A percentile compares a stretch with the other conserved stretches of the same genome.
Conservation (phyloP, 2,888 invertebrate species). For the Iselma pallidipennis region DNA sequence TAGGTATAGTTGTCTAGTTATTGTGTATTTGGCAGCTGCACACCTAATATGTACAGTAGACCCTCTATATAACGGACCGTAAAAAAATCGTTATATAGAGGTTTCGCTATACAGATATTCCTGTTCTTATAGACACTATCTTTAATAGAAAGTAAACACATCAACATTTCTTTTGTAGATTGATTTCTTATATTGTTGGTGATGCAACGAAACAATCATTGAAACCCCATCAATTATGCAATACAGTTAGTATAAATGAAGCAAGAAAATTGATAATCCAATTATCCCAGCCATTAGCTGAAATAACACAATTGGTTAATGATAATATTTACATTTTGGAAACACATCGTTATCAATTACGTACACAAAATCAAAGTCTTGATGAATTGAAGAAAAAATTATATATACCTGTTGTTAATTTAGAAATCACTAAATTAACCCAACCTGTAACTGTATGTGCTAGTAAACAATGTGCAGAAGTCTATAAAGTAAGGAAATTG, state of each 20-base stretch:
- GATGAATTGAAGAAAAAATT: constrained; percentile 41
- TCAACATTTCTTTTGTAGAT: constrained; percentile 33
- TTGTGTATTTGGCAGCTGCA: too few species aligned
- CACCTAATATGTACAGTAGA: too few species aligned
- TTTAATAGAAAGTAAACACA: too few species aligned
- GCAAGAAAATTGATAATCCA: constrained; percentile 46
- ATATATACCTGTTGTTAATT: constrained; percentile 43
- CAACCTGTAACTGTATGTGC: constrained; percentile 48
- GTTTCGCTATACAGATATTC: too few species aligned
- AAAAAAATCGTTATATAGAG: too few species aligned
- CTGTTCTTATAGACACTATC: too few species aligned
- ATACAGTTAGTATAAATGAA: constrained; percentile 48
- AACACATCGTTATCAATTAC: constrained; percentile 35
- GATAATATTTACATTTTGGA: constrained; percentile 45
- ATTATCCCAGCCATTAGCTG: constrained; percentile 47
- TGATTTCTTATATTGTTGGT: constrained; percentile 43
- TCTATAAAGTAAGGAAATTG: constrained; percentile 27
- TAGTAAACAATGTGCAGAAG: constrained; percentile 37
- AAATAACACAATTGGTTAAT: constrained; percentile 46
- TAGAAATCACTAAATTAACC: constrained; percentile 37
- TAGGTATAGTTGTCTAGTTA: too few species aligned
- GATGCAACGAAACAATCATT: constrained; percentile 31
- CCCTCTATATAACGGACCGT: too few species aligned
- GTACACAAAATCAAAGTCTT: constrained; percentile 35
- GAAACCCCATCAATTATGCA: constrained; percentile 44